Evolutionary conservation across 2,888 invertebrate genomes (phyloP), one percentile per base, ranked within the genome.

Genomic region (Mythimna impura): DNA sequence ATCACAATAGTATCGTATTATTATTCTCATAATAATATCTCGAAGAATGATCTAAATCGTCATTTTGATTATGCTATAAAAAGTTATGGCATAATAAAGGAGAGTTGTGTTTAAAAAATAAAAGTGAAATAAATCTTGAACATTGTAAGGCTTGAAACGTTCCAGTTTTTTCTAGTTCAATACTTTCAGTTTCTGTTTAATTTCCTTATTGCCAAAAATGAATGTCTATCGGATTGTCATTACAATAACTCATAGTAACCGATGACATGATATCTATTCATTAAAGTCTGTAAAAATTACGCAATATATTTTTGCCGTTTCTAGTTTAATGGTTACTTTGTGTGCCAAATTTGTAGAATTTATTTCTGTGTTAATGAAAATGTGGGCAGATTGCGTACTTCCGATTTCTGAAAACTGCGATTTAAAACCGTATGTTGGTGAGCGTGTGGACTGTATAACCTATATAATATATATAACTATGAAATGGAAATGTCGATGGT

Each of bases 311-410:
- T 75, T 79, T 64, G 55, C 40, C 57, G 50, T 76, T 72, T 25
- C 62, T 73, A 72, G 61, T 69, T 76, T 73, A 73, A 77, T 71
- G 60, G 71, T 68, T 57, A 60, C 70, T 63, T 77, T 70, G 73
- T 82, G 83, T 82, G 82, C 80, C 80, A 82, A 80, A 77, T 83
- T 71, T 52, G 36, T 62, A 17, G 36, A 55, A 81, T 84, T 75
- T 73, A 84, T 76, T 77, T 30, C 57, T 66, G 54, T 25, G 54
- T 54, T 77, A 83, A 73, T 76, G 61, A 72, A 70, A 64, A 72
- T 47, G 22, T 60, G 47, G 61, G 25, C 54, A 34, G 43, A 57
- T 66, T 66, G 62, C 10, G 50, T 12, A 62, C 50, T 57, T 67
- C 50, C 57, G n/a, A 50, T 67, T 47, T 20, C 43, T 14, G 30